A percentile compares a stretch with the other conserved stretches of the same genome.
Evolutionary conservation across 2,113 vertebrate genomes (phyloP).

Genomic region (Phyllopteryx taeniolatus): DNA sequence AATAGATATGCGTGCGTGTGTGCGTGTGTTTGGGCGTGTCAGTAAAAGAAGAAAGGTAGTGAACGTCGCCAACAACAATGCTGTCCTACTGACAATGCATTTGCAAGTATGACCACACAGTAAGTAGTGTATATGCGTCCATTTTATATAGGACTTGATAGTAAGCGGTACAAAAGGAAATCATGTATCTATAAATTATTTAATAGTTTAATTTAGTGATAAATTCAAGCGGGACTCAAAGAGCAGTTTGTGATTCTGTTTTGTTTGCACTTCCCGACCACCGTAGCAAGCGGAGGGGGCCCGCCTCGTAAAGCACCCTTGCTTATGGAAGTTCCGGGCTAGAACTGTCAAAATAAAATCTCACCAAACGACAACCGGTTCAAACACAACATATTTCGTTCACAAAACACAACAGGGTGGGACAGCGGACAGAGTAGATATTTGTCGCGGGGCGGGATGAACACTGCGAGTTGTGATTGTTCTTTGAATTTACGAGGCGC

Average conservation of each 20-base stretch:
- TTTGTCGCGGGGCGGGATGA: not conserved
- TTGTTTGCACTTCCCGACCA: not conserved
- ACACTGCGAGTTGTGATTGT: not conserved
- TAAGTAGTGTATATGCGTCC: too few relatives aligned
- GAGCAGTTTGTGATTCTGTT: not conserved
- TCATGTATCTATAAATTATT: too few relatives aligned
- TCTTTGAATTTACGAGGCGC: not conserved
- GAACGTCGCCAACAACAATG: constrained; percentile 22
- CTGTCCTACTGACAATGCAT: constrained; percentile 29
- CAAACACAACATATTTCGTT: not conserved
- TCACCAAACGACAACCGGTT: too few relatives aligned
- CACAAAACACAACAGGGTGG: not conserved
- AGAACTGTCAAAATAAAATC: constrained; percentile 36
- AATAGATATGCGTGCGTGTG: constrained; percentile 30
- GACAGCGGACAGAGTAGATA: not conserved
- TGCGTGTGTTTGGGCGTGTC: constrained; percentile 16
- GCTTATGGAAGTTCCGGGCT: constrained; percentile 10
- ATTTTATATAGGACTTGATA: too few relatives aligned
- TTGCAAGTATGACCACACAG: constrained; percentile 7
- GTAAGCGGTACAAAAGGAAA: too few relatives aligned
- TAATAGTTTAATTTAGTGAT: too few relatives aligned
- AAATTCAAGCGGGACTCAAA: not conserved
- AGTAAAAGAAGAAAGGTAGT: constrained; percentile 10
- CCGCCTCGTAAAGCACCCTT: not conserved
- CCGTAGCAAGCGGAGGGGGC: not conserved